Conservation (phyloP, 2,797 vertebrate species). For the Acanthurus leucopareius region DNA sequence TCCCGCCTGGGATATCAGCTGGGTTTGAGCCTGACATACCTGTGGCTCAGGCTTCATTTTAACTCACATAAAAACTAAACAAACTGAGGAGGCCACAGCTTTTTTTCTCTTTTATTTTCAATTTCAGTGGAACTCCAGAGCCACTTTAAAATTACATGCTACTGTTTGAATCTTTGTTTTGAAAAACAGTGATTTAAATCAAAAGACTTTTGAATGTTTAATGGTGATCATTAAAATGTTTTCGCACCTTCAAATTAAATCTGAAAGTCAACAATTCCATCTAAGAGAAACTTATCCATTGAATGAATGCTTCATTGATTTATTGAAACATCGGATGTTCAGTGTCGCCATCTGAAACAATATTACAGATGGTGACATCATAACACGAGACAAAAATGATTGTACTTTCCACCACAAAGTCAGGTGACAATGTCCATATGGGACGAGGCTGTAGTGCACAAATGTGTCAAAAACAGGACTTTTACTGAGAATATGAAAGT, state of each 20-base stretch:
- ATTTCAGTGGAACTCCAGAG: background rate
- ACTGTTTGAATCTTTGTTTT: background rate
- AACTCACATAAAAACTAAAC: slow-evolving; percentile 28
- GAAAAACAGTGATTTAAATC: background rate
- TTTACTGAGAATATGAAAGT: too few species aligned
- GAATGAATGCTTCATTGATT: slow-evolving; percentile 19
- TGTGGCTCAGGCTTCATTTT: slow-evolving; percentile 46
- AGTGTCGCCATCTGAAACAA: too few species aligned
- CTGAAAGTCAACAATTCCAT: background rate
- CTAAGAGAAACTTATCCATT: background rate
- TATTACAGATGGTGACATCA: too few species aligned
- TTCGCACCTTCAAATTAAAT: background rate
- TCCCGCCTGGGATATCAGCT: slow-evolving; percentile 63
- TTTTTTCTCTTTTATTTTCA: background rate
- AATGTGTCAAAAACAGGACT: too few species aligned
- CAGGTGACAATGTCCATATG: too few species aligned
- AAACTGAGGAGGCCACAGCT: background rate
- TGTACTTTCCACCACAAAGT: too few species aligned
- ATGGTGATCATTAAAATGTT: background rate
- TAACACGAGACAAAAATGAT: too few species aligned
- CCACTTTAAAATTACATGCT: background rate
- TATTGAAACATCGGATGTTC: too few species aligned
- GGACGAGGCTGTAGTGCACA: too few species aligned
- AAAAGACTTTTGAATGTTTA: background rate
- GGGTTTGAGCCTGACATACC: slow-evolving; percentile 52